A percentile compares a stretch with the other conserved stretches of the same genome.
phyloP scores from a whole-genome alignment of 1,140 invertebrate genomes.

The Procambarus clarkii region DNA sequence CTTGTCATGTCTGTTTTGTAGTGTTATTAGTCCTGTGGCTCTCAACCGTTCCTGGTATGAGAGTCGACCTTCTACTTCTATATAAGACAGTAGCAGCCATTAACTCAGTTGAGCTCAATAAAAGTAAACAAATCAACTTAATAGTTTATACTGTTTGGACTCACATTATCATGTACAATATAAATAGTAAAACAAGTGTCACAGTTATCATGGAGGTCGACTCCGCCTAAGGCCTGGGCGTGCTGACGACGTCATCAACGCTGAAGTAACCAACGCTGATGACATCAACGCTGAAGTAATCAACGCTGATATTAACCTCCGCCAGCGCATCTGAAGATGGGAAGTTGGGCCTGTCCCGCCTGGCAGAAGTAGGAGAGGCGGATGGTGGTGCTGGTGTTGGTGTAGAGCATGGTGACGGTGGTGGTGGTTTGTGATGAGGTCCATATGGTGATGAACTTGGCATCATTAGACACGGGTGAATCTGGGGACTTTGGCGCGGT shows the following conservation, averaged over 20 bases:
- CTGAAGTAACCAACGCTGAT: too few species aligned
- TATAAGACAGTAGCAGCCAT: too few species aligned
- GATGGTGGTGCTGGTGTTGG: conserved; percentile 47
- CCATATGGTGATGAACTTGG: conserved; percentile 29
- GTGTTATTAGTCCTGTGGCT: too few species aligned
- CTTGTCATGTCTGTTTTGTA: too few species aligned
- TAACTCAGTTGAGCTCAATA: too few species aligned
- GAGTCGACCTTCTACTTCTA: too few species aligned
- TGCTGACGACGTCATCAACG: neutral
- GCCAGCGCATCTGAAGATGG: conserved; percentile 19
- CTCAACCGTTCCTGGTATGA: too few species aligned
- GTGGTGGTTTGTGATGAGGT: conserved; percentile 30
- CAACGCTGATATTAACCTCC: neutral
- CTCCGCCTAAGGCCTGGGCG: too few species aligned
- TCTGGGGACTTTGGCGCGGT: neutral
- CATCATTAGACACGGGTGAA: neutral
- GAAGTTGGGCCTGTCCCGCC: conserved; percentile 1
- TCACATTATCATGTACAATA: neutral
- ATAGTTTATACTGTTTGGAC: neutral
- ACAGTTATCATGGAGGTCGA: too few species aligned
- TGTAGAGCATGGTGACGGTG: conserved; percentile 46
- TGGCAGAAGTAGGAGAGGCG: conserved; percentile 38
- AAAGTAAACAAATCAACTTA: neutral
- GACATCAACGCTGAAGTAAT: neutral
- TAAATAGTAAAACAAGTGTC: neutral